Conservation (phyloP, 1,140 invertebrate species). For the Drosophila persimilis region DNA sequence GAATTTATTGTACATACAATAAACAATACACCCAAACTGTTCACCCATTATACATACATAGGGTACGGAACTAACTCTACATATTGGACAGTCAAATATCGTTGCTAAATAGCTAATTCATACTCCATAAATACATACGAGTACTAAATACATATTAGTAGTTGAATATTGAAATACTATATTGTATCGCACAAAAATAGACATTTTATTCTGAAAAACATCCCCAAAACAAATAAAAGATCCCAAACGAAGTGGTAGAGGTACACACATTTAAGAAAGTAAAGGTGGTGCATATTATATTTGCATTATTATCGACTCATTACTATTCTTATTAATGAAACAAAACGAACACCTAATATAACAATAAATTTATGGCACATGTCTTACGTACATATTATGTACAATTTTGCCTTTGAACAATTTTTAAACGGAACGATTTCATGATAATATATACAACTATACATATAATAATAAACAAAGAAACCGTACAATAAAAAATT, state of each 20-base stretch:
- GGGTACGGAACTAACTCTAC: conserved; percentile 4
- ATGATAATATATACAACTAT: conserved; percentile 56
- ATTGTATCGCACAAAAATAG: too few species aligned
- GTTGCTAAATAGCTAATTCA: conserved; percentile 6
- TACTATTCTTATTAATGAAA: too few species aligned
- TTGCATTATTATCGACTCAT: too few species aligned
- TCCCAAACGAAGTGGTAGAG: too few species aligned
- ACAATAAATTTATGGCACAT: conserved; percentile 57
- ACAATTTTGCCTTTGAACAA: conserved; percentile 74
- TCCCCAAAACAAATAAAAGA: too few species aligned
- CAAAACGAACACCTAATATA: conserved; percentile 34
- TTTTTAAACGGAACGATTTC: conserved; percentile 66
- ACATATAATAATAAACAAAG: conserved; percentile 51
- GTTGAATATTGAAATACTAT: too few species aligned
- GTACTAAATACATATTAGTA: conserved; percentile 10
- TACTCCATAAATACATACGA: conserved; percentile 12
- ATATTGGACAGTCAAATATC: conserved; percentile 3
- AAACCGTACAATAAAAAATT: conserved; percentile 70
- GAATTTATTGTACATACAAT: conserved; percentile 79
- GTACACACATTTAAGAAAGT: too few species aligned
- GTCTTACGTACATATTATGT: conserved; percentile 51
- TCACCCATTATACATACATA: conserved; percentile 24
- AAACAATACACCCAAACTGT: conserved; percentile 52
- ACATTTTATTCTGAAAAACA: too few species aligned
- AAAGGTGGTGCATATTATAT: too few species aligned